phyloP scores from a whole-genome alignment of 1,140 invertebrate genomes.

The Holcopasites calliopsidis region DNA sequence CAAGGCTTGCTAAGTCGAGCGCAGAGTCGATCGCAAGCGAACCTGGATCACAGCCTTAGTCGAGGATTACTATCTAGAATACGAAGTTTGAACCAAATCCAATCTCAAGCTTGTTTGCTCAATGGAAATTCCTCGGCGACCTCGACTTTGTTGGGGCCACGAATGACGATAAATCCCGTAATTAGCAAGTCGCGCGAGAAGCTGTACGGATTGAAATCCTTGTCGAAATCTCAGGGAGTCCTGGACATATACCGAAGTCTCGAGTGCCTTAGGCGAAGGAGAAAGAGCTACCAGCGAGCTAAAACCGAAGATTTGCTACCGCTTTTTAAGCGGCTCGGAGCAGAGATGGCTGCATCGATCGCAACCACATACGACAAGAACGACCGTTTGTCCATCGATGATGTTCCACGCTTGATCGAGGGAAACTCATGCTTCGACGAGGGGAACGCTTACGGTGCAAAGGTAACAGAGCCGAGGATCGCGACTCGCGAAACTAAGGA shows the following conservation, averaged over 20 bases:
- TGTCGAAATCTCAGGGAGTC: slow-evolving; percentile 82
- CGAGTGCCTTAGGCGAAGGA: slow-evolving; percentile 70
- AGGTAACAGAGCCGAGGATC: neutral
- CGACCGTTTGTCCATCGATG: neutral
- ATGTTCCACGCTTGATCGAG: neutral
- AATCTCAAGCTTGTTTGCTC: slow-evolving; percentile 73
- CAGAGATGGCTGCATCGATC: slow-evolving; percentile 48
- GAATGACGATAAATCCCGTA: slow-evolving; percentile 44
- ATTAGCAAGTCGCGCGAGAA: slow-evolving; percentile 79
- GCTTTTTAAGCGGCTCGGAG: slow-evolving; percentile 68
- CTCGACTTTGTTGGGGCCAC: slow-evolving; percentile 11
- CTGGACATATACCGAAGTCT: slow-evolving; percentile 78
- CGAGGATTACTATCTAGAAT: slow-evolving; percentile 72
- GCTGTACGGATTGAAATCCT: slow-evolving; percentile 79
- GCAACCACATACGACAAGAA: neutral
- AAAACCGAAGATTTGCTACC: slow-evolving; percentile 73
- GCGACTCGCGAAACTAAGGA: neutral
- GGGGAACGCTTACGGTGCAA: neutral
- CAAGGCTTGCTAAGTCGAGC: slow-evolving; percentile 74
- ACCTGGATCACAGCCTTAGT: slow-evolving; percentile 67
- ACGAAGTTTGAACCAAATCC: slow-evolving; percentile 73
- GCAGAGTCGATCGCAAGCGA: slow-evolving; percentile 74
- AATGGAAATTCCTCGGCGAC: slow-evolving; percentile 53
- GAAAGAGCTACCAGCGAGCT: slow-evolving; percentile 63
- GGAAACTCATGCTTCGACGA: neutral